Conservation (phyloP, 2,888 invertebrate genomes). For the Hydraecia micacea region DNA sequence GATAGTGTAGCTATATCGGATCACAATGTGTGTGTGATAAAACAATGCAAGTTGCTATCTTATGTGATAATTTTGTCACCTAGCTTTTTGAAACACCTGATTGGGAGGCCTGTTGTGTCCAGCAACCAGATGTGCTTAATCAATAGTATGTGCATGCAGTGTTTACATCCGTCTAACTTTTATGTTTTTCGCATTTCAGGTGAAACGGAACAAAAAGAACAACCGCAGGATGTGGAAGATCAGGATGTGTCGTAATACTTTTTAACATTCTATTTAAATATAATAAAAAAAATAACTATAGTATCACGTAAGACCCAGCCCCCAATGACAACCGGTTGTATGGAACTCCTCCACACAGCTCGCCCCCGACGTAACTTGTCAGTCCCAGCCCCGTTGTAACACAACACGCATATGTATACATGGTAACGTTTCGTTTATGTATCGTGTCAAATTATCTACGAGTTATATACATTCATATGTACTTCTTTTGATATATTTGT, state of each 20-base stretch:
- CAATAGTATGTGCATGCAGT: background rate
- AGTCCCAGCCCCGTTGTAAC: conserved; percentile 62
- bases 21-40: conserved; percentile 24
- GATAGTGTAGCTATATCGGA: conserved; percentile 15
- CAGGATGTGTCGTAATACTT: conserved; percentile 98
- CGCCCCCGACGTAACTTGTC: conserved; percentile 70
- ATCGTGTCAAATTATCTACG: conserved; percentile 84
- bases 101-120: background rate
- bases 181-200: conserved; percentile 88
- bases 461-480: conserved; percentile 83
- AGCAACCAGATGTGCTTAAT: background rate
- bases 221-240: conserved; percentile 97
- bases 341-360: conserved; percentile 70
- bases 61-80: background rate
- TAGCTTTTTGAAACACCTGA: background rate
- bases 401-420: conserved; percentile 65
- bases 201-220: conserved; percentile 97
- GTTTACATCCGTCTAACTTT: conserved; percentile 30
- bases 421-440: conserved; percentile 77
- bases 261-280: conserved; percentile 85
- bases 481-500: conserved; percentile 88
- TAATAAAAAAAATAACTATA: conserved; percentile 89
- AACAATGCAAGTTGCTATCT: conserved; percentile 15
- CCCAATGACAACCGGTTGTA: conserved; percentile 84
- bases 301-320: conserved; percentile 88